phyloP scores from a whole-genome alignment of 2,888 invertebrate genomes.

The Hirtodrosophila cameraria region DNA sequence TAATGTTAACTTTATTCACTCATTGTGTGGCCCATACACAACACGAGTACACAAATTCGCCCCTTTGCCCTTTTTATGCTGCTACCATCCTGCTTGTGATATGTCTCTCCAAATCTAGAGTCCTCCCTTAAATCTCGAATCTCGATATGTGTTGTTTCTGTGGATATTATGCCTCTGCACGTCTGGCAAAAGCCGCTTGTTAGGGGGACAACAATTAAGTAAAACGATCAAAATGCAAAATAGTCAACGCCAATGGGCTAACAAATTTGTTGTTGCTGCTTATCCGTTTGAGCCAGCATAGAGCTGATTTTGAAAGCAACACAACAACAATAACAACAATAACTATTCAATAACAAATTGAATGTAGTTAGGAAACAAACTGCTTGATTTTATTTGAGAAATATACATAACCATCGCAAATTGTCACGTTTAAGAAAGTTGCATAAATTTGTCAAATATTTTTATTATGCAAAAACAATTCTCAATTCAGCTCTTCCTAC shows the following conservation, averaged over 20 bases:
- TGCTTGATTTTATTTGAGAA: background rate
- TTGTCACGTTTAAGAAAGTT: too few relatives aligned
- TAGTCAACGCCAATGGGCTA: slow-evolving; percentile 56
- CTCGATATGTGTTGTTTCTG: slow-evolving; percentile 14
- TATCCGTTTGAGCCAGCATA: background rate
- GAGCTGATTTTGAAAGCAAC: slow-evolving; percentile 9
- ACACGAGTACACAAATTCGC: slow-evolving; percentile 4
- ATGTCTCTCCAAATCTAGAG: slow-evolving; percentile 8
- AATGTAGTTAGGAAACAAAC: too few relatives aligned
- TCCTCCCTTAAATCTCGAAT: slow-evolving; percentile 4
- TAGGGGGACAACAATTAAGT: slow-evolving; percentile 67
- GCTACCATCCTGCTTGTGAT: background rate
- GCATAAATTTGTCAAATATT: too few relatives aligned
- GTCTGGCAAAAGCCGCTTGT: slow-evolving; percentile 26
- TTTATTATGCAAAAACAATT: too few relatives aligned
- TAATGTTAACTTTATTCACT: slow-evolving; percentile 68
- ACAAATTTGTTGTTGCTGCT: slow-evolving; percentile 26
- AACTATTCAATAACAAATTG: slow-evolving; percentile 1
- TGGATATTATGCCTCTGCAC: slow-evolving; percentile 50
- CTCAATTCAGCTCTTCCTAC: too few relatives aligned
- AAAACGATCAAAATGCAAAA: slow-evolving; percentile 77
- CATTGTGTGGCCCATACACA: slow-evolving; percentile 43
- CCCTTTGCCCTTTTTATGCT: background rate
- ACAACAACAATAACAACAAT: slow-evolving; percentile 4
- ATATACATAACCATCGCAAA: background rate